Evolutionary conservation across 1,140 invertebrate species (phyloP).

Genomic region (Mizuhopecten yessoensis): DNA sequence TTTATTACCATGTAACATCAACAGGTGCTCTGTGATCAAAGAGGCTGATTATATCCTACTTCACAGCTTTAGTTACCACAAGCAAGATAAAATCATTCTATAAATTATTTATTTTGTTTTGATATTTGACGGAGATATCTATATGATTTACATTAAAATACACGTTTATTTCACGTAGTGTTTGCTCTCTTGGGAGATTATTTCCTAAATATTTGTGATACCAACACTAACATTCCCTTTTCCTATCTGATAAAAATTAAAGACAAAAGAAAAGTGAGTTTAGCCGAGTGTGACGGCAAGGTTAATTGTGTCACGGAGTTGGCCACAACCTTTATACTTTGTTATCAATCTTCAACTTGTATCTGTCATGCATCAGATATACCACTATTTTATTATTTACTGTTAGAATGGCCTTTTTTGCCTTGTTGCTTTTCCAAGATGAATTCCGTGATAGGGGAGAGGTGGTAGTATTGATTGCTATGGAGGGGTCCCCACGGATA

Average conservation of each 20-base stretch:
- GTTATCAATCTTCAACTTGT: not conserved
- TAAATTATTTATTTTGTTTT: not conserved
- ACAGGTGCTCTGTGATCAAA: not conserved
- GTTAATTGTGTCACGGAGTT: not conserved
- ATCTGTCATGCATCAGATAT: not conserved
- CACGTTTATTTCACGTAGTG: not conserved
- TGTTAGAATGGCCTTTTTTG: not conserved
- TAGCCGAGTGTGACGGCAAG: no score
- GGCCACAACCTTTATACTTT: not conserved
- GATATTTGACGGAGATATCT: not conserved
- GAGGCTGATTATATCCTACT: not conserved
- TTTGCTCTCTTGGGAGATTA: not conserved
- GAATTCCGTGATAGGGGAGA: not conserved
- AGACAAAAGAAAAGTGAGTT: not conserved
- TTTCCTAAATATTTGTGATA: not conserved
- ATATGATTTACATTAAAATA: not conserved
- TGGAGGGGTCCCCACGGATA: not conserved
- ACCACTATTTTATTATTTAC: not conserved
- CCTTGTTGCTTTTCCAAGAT: not conserved
- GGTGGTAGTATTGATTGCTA: not conserved
- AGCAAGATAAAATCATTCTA: not conserved
- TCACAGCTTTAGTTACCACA: not conserved
- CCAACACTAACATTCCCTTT: not conserved
- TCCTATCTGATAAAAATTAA: not conserved
- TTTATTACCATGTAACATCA: not conserved